Base-by-base conservation (phyloP, 2,113 vertebrate species). In the Speoplatyrhinus poulsoni region DNA sequence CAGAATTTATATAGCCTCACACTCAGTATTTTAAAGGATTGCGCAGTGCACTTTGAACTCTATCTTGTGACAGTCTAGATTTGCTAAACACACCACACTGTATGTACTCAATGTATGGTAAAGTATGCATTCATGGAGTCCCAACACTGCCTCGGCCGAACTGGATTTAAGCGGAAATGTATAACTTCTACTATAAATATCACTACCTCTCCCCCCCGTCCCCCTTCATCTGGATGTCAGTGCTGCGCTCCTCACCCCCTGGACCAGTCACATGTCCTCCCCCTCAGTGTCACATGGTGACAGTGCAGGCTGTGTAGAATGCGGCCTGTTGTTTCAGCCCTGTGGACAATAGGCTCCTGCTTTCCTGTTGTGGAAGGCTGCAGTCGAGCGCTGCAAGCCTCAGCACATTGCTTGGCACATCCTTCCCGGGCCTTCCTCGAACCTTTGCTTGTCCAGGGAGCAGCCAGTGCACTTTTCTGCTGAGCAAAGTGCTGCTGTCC, bases 361-460 rank as follows among this genome's bases (percentile, higher is more conserved):
- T 87, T 95, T 96, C 95, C 95, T 95, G 94, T 94, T 89, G 88
- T 91, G 88, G 76, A 84, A 79, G 65, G 36, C 68, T 84, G 74
- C 64, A 81, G 75, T 89, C 86, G 88, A 90, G 90, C 89, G 72
- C 64, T 91, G 94, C 91, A 10, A 81, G 84, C 80, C 89, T 97
- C 95, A 97, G 95, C 96, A 94, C 75, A 95, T 96, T 92, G 3
- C 76, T 83, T 54, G 48, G 73, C 62, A 82, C 75, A 90, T 91
- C 92, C 93, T 97, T 96, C 93, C 92, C 93, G 86, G 80, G 78
- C 85, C 90, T 95, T 94, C 94, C 92, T 94, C 90, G 84, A 90
- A 88, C 26, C 85, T 82, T 72, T 59, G 71, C 70, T 81, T 79
- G 69, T 69, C 26, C 8, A 3, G 67, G 55, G 71, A 46, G 77